These are phyloP conservation scores for Hirudinaria manillensis DNA, from an alignment of 2,888 invertebrate genomes.

Conservation along the genomic window DNA sequence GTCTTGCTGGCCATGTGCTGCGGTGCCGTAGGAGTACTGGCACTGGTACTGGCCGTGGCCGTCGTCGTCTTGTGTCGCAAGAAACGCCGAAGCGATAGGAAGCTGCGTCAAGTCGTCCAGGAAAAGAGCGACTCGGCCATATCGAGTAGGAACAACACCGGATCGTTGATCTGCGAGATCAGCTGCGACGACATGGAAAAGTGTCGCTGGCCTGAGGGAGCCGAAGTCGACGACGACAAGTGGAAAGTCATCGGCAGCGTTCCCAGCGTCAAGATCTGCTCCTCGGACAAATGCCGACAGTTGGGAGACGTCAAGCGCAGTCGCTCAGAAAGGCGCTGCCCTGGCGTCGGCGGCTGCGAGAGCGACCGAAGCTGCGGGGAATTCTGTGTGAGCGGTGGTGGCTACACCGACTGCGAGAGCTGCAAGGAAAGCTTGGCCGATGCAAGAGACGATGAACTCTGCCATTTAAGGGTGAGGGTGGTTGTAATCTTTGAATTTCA, in stretches of 20 bases:
- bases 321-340: constrained; percentile 10
- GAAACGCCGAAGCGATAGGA: constrained; percentile 9
- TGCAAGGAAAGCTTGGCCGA: not conserved
- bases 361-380: constrained; percentile 19
- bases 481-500: not conserved
- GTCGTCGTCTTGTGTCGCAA: constrained; percentile 12
- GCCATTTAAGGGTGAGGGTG: not conserved
- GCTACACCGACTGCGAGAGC: constrained; percentile 2
- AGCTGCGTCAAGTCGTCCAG: not conserved
- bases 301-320: not conserved
- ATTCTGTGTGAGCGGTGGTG: not conserved
- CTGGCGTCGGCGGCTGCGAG: constrained; percentile 10
- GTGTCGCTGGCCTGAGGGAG: not conserved
- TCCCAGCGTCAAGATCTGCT: constrained; percentile 13
- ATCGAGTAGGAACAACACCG: not conserved
- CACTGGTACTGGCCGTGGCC: not conserved
- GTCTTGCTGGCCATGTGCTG: constrained; percentile 21
- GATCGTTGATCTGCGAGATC: not conserved
- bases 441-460: not conserved
- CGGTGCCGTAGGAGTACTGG: constrained; percentile 9
- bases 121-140: not conserved
- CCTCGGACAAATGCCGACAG: not conserved
- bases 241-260: constrained; percentile 22
- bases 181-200: constrained; percentile 4
- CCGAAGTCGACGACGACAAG: constrained; percentile 1